These are phyloP conservation scores for Axinella damicornis DNA, from an alignment of 37 sponge, comb jelly and placozoan genomes.

Conservation along the genomic window DNA sequence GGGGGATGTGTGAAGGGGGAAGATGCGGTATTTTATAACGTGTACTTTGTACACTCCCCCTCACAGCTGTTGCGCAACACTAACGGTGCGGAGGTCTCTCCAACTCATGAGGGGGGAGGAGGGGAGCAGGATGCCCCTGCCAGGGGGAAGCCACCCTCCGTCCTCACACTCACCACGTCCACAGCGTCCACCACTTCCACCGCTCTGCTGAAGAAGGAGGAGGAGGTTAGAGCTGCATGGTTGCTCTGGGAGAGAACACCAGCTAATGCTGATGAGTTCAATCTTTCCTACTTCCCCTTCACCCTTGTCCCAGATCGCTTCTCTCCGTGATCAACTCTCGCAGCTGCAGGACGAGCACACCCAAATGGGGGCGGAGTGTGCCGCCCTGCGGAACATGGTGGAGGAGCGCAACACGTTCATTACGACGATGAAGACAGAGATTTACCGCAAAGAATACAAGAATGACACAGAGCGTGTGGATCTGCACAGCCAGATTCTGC, in stretches of 20 bases:
- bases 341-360: constrained; percentile 37
- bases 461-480: constrained; percentile 69
- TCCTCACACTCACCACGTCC: not conserved
- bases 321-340: not conserved
- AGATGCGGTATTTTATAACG: too few relatives aligned
- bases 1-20: not conserved
- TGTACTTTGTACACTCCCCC: too few relatives aligned
- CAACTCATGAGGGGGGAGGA: not conserved
- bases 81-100: constrained; percentile 12
- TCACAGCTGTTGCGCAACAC: constrained; percentile 48
- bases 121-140: not conserved
- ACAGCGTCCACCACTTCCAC: not conserved
- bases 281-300: too few relatives aligned
- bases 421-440: constrained; percentile 69
- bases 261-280: too few relatives aligned
- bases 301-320: not conserved
- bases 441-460: constrained; percentile 74
- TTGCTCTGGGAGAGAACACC: too few relatives aligned
- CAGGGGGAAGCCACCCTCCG: not conserved
- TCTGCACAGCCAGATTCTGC: constrained; percentile 21
- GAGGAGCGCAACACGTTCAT: constrained; percentile 68
- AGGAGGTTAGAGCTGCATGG: not conserved
- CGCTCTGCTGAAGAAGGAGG: not conserved
- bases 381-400: constrained; percentile 46
- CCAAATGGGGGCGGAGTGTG: constrained; percentile 46